Percentiles rank a stretch among this genome's conserved stretches.
phyloP scores from a whole-genome alignment of 2,888 invertebrate species.

The Ferrisia virgata region DNA sequence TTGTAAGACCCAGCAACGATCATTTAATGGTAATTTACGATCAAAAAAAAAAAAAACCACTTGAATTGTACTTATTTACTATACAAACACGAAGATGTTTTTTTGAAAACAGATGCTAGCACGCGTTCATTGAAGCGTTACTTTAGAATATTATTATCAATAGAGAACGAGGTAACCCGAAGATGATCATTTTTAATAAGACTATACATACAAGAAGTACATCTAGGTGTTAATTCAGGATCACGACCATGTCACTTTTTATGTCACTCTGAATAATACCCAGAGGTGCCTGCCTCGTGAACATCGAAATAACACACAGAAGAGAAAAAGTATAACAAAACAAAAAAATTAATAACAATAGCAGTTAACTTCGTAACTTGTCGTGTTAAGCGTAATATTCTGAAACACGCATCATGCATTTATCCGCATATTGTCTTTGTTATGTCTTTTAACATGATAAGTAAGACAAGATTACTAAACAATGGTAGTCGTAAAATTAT shows the following conservation, averaged over 20 bases:
- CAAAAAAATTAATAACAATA: background rate
- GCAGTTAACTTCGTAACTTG: conserved; percentile 4
- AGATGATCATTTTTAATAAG: conserved; percentile 1
- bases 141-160: background rate
- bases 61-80: no score
- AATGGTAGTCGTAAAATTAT: conserved; percentile 3
- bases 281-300: background rate
- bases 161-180: background rate
- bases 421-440: conserved; percentile 25
- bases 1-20: no score
- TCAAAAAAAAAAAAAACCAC: no score
- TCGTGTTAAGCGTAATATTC: background rate
- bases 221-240: conserved; percentile 4
- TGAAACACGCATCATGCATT: conserved; percentile 10
- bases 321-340: background rate
- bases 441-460: background rate
- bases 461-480: conserved; percentile 6
- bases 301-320: background rate
- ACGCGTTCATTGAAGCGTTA: background rate
- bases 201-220: background rate
- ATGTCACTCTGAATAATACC: background rate
- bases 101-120: background rate
- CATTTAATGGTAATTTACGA: no score
- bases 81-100: no score
- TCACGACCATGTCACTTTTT: conserved; percentile 2